Percentiles rank a stretch among this genome's conserved stretches.
These are phyloP conservation scores for Hirudo medicinalis DNA, from an alignment of 1,140 invertebrate species.

Conservation along the genomic window DNA sequence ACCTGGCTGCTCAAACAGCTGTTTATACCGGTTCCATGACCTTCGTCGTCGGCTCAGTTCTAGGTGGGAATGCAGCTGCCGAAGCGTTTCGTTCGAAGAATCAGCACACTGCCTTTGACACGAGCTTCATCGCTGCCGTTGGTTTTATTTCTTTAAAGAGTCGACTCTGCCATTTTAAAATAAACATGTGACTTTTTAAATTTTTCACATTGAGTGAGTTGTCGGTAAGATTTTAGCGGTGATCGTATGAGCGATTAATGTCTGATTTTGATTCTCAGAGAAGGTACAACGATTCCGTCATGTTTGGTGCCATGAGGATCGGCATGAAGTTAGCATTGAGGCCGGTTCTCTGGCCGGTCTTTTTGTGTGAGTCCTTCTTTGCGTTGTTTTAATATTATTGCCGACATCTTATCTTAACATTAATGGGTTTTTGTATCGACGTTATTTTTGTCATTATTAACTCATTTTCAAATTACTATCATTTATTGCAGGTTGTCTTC, in stretches of 20 bases:
- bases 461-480: too few relatives aligned
- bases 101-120: background rate
- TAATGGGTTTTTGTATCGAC: background rate
- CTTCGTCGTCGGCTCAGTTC: background rate
- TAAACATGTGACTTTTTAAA: too few relatives aligned
- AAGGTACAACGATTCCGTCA: background rate
- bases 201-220: background rate
- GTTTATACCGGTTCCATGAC: background rate
- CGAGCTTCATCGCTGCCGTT: background rate
- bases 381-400: background rate
- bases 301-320: background rate
- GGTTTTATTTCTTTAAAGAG: background rate
- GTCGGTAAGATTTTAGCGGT: background rate
- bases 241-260: background rate
- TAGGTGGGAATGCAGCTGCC: background rate
- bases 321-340: background rate
- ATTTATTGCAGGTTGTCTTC: conserved; percentile 8
- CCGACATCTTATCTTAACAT: background rate
- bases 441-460: background rate
- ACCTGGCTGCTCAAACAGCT: too few relatives aligned
- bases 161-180: too few relatives aligned
- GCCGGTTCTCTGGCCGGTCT: background rate
- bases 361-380: background rate
- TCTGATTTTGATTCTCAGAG: conserved; percentile 2
- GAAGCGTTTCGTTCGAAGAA: background rate